Percentiles rank a stretch among this genome's conserved stretches.
Evolutionary conservation across 2,113 vertebrate genomes (phyloP).

Genomic region (Regulus satrapa): DNA sequence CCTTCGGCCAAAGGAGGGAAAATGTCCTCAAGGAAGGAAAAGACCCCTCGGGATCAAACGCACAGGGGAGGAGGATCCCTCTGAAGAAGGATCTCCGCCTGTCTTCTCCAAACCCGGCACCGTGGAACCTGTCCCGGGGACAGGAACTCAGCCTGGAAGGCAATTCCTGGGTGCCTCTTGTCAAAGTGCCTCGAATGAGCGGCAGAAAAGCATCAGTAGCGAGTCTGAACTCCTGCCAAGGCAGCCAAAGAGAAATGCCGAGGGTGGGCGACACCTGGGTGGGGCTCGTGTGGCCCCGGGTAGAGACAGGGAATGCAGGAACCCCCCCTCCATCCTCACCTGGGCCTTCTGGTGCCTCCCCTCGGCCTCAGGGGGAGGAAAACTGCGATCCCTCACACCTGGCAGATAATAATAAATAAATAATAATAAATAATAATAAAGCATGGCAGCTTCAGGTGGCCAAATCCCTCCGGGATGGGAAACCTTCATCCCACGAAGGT

Average conservation of each 20-base stretch:
- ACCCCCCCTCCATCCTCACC: neutral
- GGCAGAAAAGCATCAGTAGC: neutral
- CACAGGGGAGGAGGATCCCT: too few relatives aligned
- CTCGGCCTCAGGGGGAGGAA: neutral
- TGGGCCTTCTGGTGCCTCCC: neutral
- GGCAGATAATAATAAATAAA: too few relatives aligned
- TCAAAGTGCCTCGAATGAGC: neutral
- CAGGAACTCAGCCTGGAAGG: neutral
- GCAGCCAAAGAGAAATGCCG: neutral
- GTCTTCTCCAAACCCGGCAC: neutral
- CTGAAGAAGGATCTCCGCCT: neutral
- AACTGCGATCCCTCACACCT: rapidly evolving
- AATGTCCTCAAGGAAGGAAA: neutral
- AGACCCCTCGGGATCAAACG: rapidly evolving
- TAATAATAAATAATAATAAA: too few relatives aligned
- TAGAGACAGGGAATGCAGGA: neutral
- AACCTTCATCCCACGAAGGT: rapidly evolving
- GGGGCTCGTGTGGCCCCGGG: rapidly evolving
- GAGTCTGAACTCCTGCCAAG: neutral
- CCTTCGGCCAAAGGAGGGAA: neutral
- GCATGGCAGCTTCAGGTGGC: too few relatives aligned
- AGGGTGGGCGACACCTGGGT: rapidly evolving
- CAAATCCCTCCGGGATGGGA: neutral
- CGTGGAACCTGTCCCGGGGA: rapidly evolving
- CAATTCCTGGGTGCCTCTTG: neutral